Evolutionary conservation across 2,113 vertebrate species (phyloP).

Genomic region (Fulica atra): DNA sequence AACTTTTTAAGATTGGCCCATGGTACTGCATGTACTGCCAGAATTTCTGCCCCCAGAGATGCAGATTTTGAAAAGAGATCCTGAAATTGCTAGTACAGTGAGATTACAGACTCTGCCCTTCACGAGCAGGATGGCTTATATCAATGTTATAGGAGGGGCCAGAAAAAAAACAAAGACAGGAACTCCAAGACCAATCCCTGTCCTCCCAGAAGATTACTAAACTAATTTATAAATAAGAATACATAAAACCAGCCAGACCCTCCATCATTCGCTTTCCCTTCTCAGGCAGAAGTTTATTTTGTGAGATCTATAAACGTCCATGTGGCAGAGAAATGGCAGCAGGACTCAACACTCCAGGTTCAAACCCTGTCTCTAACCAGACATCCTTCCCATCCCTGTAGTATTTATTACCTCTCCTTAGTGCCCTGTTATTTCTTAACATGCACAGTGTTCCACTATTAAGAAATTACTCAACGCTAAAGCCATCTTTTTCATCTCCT

Average conservation of each 20-base stretch:
- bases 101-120: background rate
- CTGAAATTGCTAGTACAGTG: background rate
- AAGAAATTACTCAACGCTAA: background rate
- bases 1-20: background rate
- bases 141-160: accelerated
- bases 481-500: background rate
- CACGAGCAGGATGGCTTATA: background rate
- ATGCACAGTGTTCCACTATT: background rate
- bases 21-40: background rate
- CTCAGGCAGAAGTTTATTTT: background rate
- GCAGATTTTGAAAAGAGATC: background rate
- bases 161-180: background rate
- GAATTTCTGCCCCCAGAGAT: background rate
- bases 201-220: background rate
- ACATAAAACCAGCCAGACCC: background rate
- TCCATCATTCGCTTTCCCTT: background rate
- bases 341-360: background rate
- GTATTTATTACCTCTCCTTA: background rate
- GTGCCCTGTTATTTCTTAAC: background rate
- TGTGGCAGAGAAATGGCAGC: background rate
- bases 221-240: background rate
- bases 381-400: background rate
- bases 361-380: background rate
- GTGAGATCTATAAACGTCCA: background rate
- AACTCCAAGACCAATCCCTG: background rate